Evolutionary conservation across 2,797 vertebrate genomes (phyloP).

Genomic region (Cuculus canorus): DNA sequence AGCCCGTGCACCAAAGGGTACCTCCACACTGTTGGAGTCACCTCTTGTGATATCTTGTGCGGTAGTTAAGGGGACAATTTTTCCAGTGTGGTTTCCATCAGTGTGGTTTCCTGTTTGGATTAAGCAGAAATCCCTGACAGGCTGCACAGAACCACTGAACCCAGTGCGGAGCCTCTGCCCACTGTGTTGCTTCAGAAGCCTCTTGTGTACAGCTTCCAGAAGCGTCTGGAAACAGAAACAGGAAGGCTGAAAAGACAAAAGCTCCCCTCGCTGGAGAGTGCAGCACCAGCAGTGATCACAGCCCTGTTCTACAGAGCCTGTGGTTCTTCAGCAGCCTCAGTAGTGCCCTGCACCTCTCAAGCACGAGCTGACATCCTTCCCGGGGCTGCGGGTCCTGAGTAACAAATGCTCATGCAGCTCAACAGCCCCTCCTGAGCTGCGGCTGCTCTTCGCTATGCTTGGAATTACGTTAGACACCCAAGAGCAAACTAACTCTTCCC

Average conservation of each 20-base stretch:
- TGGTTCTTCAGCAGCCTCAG: background rate
- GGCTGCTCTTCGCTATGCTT: background rate
- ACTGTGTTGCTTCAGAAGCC: fast-evolving
- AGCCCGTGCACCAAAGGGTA: background rate
- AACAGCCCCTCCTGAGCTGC: background rate
- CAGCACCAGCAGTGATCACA: fast-evolving
- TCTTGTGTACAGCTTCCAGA: background rate
- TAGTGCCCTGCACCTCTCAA: background rate
- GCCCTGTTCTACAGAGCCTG: background rate
- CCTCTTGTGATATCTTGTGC: fast-evolving
- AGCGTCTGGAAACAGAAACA: background rate
- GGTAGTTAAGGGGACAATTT: background rate
- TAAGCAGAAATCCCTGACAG: background rate
- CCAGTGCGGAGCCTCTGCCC: fast-evolving
- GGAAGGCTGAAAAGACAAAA: background rate
- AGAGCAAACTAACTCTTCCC: background rate
- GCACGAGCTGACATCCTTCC: background rate
- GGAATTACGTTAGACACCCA: fast-evolving
- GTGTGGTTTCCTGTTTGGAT: background rate
- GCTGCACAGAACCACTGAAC: background rate
- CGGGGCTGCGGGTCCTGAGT: fast-evolving
- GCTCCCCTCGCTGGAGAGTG: background rate
- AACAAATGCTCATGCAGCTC: background rate
- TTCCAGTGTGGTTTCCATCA: background rate
- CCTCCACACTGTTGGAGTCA: background rate